A percentile compares a stretch with the other conserved stretches of the same genome.
phyloP scores from a whole-genome alignment of 2,888 invertebrate species.

The Drosophila mercatorum region DNA sequence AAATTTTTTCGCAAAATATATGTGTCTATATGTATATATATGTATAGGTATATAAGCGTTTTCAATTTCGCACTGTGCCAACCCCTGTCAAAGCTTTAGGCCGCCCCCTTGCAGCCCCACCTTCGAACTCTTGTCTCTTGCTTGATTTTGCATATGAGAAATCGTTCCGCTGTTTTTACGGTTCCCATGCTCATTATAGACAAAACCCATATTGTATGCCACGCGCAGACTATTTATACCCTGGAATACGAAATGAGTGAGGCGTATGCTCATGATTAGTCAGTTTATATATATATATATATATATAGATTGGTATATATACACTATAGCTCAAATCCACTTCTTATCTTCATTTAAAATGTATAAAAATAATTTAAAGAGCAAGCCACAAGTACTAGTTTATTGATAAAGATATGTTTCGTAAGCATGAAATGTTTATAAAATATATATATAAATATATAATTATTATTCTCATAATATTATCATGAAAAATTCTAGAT shows the following conservation, averaged over 20 bases:
- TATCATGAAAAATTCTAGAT: conserved; percentile 3
- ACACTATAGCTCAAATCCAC: neutral
- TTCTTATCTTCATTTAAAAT: neutral
- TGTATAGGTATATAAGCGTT: conserved; percentile 55
- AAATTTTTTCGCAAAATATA: conserved; percentile 59
- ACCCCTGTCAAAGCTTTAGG: neutral
- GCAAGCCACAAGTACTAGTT: neutral
- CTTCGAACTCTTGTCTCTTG: conserved; percentile 39
- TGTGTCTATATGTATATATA: neutral
- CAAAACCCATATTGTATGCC: conserved; percentile 57
- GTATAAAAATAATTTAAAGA: neutral
- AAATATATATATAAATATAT: neutral
- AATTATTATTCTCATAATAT: neutral
- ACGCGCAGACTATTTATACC: conserved; percentile 64
- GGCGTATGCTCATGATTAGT: neutral
- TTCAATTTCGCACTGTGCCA: conserved; percentile 64
- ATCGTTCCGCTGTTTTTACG: conserved; percentile 44
- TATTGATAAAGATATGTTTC: neutral
- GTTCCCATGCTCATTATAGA: conserved; percentile 75
- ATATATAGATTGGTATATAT: neutral
- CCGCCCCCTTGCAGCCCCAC: neutral
- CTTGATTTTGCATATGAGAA: conserved; percentile 42
- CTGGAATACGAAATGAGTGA: conserved; percentile 1
- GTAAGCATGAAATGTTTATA: neutral
- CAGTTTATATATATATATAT: neutral